A percentile compares a stretch with the other conserved stretches of the same genome.
Evolutionary conservation across 1,140 invertebrate species (phyloP).

Genomic region (Gryon sp.): DNA sequence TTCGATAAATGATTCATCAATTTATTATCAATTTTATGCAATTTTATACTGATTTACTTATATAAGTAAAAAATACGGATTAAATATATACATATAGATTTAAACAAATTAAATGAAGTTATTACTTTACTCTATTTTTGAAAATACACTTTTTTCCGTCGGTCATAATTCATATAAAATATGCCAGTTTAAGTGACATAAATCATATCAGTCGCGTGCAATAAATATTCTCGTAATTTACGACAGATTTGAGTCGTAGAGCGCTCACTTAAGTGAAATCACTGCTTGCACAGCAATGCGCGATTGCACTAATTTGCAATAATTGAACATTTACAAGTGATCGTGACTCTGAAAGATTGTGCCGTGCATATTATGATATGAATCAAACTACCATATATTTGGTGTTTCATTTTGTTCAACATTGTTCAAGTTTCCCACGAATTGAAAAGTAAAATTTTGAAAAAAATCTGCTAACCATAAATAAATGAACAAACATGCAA

Average conservation of each 20-base stretch:
- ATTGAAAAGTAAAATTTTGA: too few relatives aligned
- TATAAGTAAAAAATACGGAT: too few relatives aligned
- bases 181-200: conserved; percentile 13
- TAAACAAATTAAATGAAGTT: too few relatives aligned
- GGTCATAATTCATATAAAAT: conserved; percentile 5
- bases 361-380: conserved; percentile 1
- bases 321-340: conserved; percentile 43
- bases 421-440: conserved; percentile 14
- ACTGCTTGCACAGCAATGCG: conserved; percentile 16
- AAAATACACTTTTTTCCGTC: too few relatives aligned
- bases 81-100: too few relatives aligned
- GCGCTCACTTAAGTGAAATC: conserved; percentile 45
- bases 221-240: conserved; percentile 56
- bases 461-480: too few relatives aligned
- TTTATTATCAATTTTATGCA: too few relatives aligned
- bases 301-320: conserved; percentile 59
- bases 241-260: conserved; percentile 1
- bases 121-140: too few relatives aligned
- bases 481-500: too few relatives aligned
- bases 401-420: conserved; percentile 11
- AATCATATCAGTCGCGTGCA: conserved; percentile 18
- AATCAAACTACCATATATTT: not conserved
- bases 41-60: too few relatives aligned
- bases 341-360: conserved; percentile 19
- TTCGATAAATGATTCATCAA: too few relatives aligned